Conservation (phyloP, 2,113 vertebrate genomes). For the Microcebus jonahi region DNA sequence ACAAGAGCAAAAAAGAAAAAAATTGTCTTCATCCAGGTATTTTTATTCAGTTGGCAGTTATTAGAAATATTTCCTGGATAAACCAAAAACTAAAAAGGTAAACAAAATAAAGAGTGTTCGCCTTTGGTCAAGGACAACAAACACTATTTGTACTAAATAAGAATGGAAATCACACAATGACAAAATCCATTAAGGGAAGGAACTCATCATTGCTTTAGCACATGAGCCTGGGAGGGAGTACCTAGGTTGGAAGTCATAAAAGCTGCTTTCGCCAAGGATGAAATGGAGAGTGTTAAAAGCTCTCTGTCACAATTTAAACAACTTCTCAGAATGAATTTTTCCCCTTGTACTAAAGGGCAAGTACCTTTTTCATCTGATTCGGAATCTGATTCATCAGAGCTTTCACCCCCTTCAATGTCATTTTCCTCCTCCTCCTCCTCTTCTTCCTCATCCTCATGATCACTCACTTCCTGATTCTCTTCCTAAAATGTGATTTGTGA, state of each 20-base stretch:
- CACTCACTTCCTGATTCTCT: slow-evolving; percentile 92
- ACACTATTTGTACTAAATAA: background rate
- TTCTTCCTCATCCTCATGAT: slow-evolving; percentile 94
- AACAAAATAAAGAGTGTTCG: background rate
- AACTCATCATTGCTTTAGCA: background rate
- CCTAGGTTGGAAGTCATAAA: background rate
- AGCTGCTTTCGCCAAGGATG: background rate
- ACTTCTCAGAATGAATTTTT: background rate
- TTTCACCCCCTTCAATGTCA: slow-evolving; percentile 93
- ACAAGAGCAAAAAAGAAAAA: slow-evolving; percentile 14
- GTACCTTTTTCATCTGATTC: slow-evolving; percentile 98
- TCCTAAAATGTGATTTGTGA: slow-evolving; percentile 82
- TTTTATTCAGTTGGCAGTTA: background rate
- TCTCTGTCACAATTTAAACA: background rate
- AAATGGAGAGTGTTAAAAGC: background rate
- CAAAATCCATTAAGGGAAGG: background rate
- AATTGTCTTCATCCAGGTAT: background rate
- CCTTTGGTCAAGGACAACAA: background rate
- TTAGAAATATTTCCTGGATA: background rate
- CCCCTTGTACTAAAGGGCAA: background rate
- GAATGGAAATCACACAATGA: background rate
- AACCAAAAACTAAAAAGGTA: background rate
- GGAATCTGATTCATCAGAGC: slow-evolving; percentile 95
- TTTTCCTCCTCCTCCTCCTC: slow-evolving; percentile 95
- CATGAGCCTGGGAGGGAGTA: background rate